phyloP scores from a whole-genome alignment of 1,140 invertebrate species.

The Euwallacea fornicatus region DNA sequence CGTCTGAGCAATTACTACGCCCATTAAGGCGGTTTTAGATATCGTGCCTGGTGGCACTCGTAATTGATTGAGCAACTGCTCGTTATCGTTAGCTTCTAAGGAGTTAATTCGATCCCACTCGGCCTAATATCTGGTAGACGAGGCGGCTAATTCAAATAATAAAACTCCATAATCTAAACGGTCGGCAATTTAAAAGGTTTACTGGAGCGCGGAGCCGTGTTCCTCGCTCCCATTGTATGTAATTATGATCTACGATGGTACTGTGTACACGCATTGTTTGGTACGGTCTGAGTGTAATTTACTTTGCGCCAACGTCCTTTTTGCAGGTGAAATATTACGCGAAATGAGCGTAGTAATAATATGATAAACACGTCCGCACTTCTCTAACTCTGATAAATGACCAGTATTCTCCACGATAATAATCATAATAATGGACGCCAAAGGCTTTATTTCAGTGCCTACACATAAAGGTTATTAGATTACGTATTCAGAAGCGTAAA shows the following conservation, averaged over 20 bases:
- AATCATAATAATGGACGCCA: too few relatives aligned
- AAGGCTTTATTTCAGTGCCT: too few relatives aligned
- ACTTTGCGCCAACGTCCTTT: not conserved
- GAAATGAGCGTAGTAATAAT: not conserved
- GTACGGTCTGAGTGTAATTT: not conserved
- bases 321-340: not conserved
- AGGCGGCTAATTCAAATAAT: not conserved
- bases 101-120: not conserved
- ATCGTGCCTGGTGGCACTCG: not conserved
- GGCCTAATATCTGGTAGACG: not conserved
- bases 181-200: not conserved
- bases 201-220: not conserved
- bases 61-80: conserved; percentile 1
- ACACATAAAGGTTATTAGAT: too few relatives aligned
- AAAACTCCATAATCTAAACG: not conserved
- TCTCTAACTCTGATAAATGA: not conserved
- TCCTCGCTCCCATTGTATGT: not conserved
- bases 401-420: too few relatives aligned
- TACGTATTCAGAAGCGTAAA: too few relatives aligned
- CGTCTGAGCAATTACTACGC: not conserved
- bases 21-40: conserved; percentile 2
- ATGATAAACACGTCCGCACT: not conserved
- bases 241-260: conserved; percentile 2
- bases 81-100: not conserved
- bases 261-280: not conserved